Conservation (phyloP, 2,113 vertebrate species). For the Trinectes maculatus region DNA sequence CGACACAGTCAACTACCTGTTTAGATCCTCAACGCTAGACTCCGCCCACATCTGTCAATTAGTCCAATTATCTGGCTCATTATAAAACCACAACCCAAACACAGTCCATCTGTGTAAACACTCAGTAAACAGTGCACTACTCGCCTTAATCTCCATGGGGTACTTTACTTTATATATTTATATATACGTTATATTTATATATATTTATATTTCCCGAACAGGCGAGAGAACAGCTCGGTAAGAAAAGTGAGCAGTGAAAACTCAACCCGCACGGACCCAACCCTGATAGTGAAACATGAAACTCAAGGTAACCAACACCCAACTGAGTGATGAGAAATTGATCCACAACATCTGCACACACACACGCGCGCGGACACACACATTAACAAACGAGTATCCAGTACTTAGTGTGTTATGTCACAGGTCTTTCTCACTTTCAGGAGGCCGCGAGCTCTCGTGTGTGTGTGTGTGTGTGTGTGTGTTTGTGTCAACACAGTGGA, state of each 20-base stretch:
- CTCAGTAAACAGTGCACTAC: slow-evolving; percentile 9
- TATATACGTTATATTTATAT: too few species aligned
- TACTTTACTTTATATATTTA: too few species aligned
- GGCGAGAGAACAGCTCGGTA: slow-evolving; percentile 16
- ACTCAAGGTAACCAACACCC: slow-evolving; percentile 59
- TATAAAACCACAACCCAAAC: slow-evolving; percentile 24
- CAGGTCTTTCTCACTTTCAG: slow-evolving; percentile 21
- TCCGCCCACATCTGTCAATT: slow-evolving; percentile 21
- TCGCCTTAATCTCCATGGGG: slow-evolving; percentile 4
- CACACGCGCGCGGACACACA: slow-evolving; percentile 29
- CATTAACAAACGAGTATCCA: slow-evolving; percentile 32
- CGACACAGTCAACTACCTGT: slow-evolving; percentile 11
- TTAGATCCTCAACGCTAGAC: slow-evolving; percentile 1
- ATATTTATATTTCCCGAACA: too few species aligned
- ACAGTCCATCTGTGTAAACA: slow-evolving; percentile 35
- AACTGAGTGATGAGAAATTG: slow-evolving; percentile 54
- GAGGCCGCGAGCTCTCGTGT: slow-evolving; percentile 23
- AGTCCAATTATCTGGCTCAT: slow-evolving; percentile 39
- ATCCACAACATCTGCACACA: slow-evolving; percentile 55
- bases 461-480: slow-evolving; percentile 48
- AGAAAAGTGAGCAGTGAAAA: slow-evolving; percentile 48
- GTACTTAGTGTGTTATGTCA: slow-evolving; percentile 33
- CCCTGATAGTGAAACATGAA: slow-evolving; percentile 66
- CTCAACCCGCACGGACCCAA: slow-evolving; percentile 43
- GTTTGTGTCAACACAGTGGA: slow-evolving; percentile 57